Evolutionary conservation across 2,113 vertebrate species (phyloP).

Genomic region (Pungitius pungitius): DNA sequence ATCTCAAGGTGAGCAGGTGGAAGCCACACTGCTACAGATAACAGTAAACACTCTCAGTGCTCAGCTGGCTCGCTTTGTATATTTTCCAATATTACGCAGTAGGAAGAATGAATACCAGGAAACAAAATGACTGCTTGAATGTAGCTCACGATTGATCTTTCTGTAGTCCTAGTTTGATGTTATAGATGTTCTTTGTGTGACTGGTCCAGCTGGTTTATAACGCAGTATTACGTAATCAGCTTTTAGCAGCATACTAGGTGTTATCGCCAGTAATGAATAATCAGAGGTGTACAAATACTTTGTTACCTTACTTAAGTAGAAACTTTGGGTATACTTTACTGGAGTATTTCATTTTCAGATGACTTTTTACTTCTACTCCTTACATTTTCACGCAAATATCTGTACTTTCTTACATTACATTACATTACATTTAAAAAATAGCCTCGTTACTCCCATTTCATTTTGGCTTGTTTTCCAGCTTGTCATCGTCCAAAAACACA

Average conservation of each 20-base stretch:
- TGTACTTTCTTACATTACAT: too few relatives aligned
- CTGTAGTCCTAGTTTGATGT: background rate
- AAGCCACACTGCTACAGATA: too few relatives aligned
- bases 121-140: slow-evolving; percentile 2
- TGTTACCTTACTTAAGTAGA: too few relatives aligned
- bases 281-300: too few relatives aligned
- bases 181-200: slow-evolving; percentile 12
- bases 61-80: slow-evolving; percentile 1
- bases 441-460: too few relatives aligned
- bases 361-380: too few relatives aligned
- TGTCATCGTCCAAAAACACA: too few relatives aligned
- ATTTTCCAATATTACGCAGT: background rate
- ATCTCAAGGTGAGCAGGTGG: slow-evolving; percentile 3
- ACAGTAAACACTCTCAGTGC: background rate
- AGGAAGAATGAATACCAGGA: slow-evolving; percentile 3
- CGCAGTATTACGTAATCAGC: slow-evolving; percentile 9
- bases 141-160: slow-evolving; percentile 16
- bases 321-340: too few relatives aligned
- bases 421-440: too few relatives aligned
- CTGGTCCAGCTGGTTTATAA: background rate
- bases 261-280: background rate
- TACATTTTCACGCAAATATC: too few relatives aligned
- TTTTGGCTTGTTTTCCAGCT: too few relatives aligned
- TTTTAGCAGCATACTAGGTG: slow-evolving; percentile 28
- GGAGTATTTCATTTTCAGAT: too few relatives aligned